A percentile compares a stretch with the other conserved stretches of the same genome.
Evolutionary conservation across 2,113 vertebrate species (phyloP).

Genomic region (Menura novaehollandiae): DNA sequence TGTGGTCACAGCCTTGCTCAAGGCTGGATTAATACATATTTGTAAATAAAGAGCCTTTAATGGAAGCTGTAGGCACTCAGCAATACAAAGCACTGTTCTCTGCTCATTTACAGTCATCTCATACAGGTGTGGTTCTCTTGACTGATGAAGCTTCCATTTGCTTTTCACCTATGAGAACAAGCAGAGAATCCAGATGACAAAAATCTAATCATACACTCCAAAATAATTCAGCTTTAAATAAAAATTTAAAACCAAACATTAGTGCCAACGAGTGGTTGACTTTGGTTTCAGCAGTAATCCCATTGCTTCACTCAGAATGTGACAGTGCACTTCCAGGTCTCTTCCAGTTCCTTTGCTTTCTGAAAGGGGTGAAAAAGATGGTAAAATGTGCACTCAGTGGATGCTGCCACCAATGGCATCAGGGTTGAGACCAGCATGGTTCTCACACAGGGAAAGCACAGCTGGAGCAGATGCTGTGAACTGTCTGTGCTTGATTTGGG

Average conservation of each 20-base stretch:
- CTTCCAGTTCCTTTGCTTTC: background rate
- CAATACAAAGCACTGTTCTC: background rate
- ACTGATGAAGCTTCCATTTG: background rate
- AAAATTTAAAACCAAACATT: background rate
- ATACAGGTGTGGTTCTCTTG: background rate
- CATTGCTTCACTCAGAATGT: background rate
- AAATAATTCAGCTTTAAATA: background rate
- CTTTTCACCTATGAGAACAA: background rate
- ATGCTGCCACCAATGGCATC: rapidly evolving
- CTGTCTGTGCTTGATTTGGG: background rate
- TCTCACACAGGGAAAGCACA: background rate
- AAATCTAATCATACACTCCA: background rate
- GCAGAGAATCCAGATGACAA: background rate
- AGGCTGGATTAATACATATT: background rate
- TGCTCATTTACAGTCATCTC: background rate
- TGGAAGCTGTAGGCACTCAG: background rate
- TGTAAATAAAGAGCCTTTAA: background rate
- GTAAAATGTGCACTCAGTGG: background rate
- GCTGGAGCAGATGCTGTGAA: background rate
- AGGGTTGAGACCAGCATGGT: background rate
- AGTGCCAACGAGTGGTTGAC: background rate
- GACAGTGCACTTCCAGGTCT: rapidly evolving
- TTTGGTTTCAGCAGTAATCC: background rate
- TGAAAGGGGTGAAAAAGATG: background rate
- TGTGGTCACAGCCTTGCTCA: background rate